These are phyloP conservation scores for Acanthis flammea DNA, from an alignment of 2,797 vertebrate species.

Conservation along the genomic window DNA sequence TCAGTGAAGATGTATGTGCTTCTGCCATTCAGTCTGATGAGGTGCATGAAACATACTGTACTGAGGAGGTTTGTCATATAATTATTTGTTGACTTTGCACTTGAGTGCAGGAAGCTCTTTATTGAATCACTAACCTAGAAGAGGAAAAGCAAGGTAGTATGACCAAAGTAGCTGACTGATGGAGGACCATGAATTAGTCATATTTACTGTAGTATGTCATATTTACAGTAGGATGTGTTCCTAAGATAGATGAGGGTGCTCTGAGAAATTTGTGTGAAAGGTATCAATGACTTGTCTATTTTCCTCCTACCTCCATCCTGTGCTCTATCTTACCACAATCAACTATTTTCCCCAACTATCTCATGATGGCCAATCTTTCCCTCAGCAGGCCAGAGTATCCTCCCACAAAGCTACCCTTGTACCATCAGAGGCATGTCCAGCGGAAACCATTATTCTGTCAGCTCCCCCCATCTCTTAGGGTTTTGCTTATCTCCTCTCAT, in stretches of 20 bases:
- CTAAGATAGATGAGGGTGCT: not conserved
- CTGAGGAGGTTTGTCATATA: not conserved
- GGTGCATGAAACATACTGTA: not conserved
- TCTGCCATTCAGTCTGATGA: not conserved
- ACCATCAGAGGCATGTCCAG: not conserved
- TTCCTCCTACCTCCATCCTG: not conserved
- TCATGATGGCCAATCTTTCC: not conserved
- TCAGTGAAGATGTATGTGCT: not conserved
- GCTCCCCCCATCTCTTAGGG: not conserved
- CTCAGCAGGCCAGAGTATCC: not conserved
- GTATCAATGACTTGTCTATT: not conserved
- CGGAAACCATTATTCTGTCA: not conserved
- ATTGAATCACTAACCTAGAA: not conserved
- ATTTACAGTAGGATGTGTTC: slow-evolving; percentile 30
- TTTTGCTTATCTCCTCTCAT: not conserved
- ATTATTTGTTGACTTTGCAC: not conserved
- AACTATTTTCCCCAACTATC: accelerated
- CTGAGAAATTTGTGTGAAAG: slow-evolving; percentile 30
- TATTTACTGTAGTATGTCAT: slow-evolving; percentile 37
- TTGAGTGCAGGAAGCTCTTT: slow-evolving; percentile 6
- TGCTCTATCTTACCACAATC: not conserved
- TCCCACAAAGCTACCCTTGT: not conserved
- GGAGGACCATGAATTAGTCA: slow-evolving; percentile 32
- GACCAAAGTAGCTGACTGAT: slow-evolving; percentile 29
- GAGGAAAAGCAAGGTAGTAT: not conserved